Evolutionary conservation across 2,113 vertebrate species (phyloP), one percentile per base, ranked within the genome.

Genomic region (Solea senegalensis): DNA sequence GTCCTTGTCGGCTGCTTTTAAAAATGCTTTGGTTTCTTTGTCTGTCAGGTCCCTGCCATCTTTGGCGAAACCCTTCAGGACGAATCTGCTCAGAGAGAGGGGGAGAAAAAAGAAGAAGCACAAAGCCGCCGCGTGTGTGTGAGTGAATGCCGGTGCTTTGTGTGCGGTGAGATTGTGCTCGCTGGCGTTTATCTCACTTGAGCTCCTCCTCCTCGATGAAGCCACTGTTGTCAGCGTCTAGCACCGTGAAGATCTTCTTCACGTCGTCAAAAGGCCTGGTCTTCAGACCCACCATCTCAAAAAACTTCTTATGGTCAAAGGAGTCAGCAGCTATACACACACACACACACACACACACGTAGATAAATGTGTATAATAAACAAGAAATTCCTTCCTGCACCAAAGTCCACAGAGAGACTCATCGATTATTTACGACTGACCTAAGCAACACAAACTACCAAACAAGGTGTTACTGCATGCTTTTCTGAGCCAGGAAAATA

Each of bases 1-100:
- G 0, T 99, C 97, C 92, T 97, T 97, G 87, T 99, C 97, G n/a
- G 96, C 97, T 58, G 96, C 97, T 46, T 84, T 86, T 91, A 99
- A 82, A 83, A 99, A 94, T 11, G 53, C 89, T 93, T 96, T 96
- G 27, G 95, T 97, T 94, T 99, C 97, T 84, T 95, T 95, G 79
- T 93, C 94, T 39, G 96, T 94, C 80, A 99, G 90, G 78, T 95
- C 94, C 72, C 97, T 91, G 84, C 95, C 96, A 14, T 95, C 90
- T 50, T 94, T 82, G 60, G 93, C 80, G 74, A 98, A 98, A 57
- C 94, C 93, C 81, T 97, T 95, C 89, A 99, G 92, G 72, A 99
- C 91, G 68, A 88, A 95, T 85, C 97, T 98, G 69, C 14, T 1
- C 34, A 49, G 51, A 75, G 52, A 53, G 14, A 74, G 61, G 2